Conservation (phyloP, 2,797 vertebrate species). For the Gambusia yucatana region DNA sequence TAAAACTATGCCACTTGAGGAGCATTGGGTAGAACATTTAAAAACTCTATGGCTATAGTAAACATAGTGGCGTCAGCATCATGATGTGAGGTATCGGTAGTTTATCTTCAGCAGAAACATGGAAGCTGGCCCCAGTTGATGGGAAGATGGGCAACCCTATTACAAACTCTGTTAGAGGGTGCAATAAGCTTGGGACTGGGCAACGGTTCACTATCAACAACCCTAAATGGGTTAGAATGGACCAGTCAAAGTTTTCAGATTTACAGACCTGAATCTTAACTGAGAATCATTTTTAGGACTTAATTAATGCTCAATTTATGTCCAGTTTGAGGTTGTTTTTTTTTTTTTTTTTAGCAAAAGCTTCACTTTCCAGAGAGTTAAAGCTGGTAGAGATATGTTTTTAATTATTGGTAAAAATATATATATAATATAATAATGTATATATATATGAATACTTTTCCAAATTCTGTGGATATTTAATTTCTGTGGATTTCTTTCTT, state of each 20-base stretch:
- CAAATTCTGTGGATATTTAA: neutral
- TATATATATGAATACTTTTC: neutral
- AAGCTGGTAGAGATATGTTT: neutral
- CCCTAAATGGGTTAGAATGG: neutral
- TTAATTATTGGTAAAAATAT: neutral
- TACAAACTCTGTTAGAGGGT: neutral
- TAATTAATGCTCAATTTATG: neutral
- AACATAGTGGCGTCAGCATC: neutral
- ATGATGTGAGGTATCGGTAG: neutral
- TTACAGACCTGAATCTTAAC: neutral
- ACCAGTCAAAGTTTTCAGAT: neutral
- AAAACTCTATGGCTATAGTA: neutral
- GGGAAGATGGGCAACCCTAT: neutral
- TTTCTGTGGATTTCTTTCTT: neutral
- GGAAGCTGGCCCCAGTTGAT: neutral
- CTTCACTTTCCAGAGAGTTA: neutral
- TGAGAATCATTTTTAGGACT: neutral
- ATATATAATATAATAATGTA: neutral
- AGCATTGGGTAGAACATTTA: too few species aligned
- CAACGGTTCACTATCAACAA: neutral
- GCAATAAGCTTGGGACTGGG: neutral
- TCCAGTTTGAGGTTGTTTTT: neutral
- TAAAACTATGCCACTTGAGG: too few species aligned
- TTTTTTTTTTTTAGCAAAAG: neutral
- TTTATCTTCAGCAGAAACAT: neutral